Evolutionary conservation across 2,113 vertebrate genomes (phyloP).

Genomic region (Stegastes partitus): DNA sequence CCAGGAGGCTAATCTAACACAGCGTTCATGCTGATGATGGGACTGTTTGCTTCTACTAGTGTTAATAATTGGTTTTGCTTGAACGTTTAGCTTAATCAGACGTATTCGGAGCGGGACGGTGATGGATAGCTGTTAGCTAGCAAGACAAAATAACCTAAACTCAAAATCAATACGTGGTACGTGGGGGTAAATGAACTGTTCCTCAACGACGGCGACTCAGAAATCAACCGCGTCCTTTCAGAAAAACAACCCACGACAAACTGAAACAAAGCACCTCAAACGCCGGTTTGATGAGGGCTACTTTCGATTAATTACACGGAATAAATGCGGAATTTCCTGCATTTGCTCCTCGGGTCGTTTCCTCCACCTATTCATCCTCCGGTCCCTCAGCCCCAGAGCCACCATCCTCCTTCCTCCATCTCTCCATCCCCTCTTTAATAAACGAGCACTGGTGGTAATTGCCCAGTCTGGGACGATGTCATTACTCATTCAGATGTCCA

Average conservation of each 20-base stretch:
- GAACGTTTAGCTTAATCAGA: conserved; percentile 15
- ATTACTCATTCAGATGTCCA: conserved; percentile 86
- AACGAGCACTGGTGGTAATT: conserved; percentile 84
- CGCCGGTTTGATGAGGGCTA: conserved; percentile 1
- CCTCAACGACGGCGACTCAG: neutral
- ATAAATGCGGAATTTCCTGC: conserved; percentile 66
- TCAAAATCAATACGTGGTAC: conserved; percentile 36
- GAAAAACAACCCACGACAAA: neutral
- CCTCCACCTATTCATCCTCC: conserved; percentile 54
- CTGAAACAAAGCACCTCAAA: neutral
- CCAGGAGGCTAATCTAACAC: conserved; percentile 1
- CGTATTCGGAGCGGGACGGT: conserved; percentile 10
- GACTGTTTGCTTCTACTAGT: neutral
- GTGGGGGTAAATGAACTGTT: conserved; percentile 10
- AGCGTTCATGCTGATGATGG: neutral
- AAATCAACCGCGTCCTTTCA: neutral
- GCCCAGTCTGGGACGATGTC: conserved; percentile 80
- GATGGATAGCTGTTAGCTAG: conserved; percentile 38
- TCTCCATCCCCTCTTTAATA: conserved; percentile 79
- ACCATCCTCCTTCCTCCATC: conserved; percentile 64
- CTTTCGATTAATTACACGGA: conserved; percentile 46
- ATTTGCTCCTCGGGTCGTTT: conserved; percentile 45
- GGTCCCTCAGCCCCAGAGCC: conserved; percentile 67
- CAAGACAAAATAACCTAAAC: conserved; percentile 40
- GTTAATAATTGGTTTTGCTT: conserved; percentile 7